A percentile compares a stretch with the other conserved stretches of the same genome.
These are phyloP conservation scores for Tipula confusa DNA, from an alignment of 2,888 invertebrate species.

Conservation along the genomic window DNA sequence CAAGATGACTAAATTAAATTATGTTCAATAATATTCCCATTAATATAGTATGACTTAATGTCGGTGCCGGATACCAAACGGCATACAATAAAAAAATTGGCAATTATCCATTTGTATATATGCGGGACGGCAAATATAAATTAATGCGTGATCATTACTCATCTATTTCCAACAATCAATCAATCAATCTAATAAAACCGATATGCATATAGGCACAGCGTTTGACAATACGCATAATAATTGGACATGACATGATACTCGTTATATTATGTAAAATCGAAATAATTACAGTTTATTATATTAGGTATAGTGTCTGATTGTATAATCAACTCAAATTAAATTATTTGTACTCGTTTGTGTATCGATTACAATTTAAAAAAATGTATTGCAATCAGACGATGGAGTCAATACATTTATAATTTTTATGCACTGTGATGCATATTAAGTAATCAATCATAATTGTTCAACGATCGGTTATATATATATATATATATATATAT, in stretches of 20 bases:
- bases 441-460: background rate
- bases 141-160: background rate
- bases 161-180: background rate
- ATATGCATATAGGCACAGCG: background rate
- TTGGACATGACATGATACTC: background rate
- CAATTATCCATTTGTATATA: background rate
- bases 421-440: background rate
- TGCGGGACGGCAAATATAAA: background rate
- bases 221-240: background rate
- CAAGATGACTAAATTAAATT: background rate
- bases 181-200: background rate
- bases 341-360: background rate
- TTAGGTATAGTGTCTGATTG: background rate
- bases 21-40: background rate
- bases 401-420: background rate
- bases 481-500: too few species aligned
- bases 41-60: background rate
- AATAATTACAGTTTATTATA: background rate
- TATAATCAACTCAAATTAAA: background rate
- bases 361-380: background rate
- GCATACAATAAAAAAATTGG: background rate
- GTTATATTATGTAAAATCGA: background rate
- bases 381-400: background rate
- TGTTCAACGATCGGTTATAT: background rate
- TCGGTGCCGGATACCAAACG: background rate